Evolutionary conservation across 2,888 invertebrate genomes (phyloP).

Genomic region (Mylabris sibirica): DNA sequence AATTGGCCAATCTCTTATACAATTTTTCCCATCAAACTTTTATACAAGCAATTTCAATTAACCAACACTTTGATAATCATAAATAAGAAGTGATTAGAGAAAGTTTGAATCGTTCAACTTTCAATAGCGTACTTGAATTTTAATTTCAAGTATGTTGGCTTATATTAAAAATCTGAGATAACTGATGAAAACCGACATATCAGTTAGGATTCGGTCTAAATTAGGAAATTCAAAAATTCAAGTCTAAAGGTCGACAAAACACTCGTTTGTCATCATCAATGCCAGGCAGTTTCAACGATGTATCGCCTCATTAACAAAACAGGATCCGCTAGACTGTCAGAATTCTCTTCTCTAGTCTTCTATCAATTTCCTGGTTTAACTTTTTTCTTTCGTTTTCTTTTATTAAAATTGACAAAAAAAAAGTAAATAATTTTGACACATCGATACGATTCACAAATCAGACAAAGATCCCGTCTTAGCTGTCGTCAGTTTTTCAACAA

Average conservation of each 20-base stretch:
- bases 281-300: conserved; percentile 46
- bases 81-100: conserved; percentile 25
- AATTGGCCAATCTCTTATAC: neutral
- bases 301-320: conserved; percentile 46
- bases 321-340: conserved; percentile 7
- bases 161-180: neutral
- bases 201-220: neutral
- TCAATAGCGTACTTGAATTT: conserved; percentile 9
- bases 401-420: neutral
- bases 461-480: conserved; percentile 47
- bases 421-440: conserved; percentile 1
- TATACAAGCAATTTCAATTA: conserved; percentile 33
- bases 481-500: conserved; percentile 52
- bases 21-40: conserved; percentile 2
- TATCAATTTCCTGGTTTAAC: conserved; percentile 52
- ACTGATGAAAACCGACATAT: neutral
- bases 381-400: neutral
- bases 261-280: conserved; percentile 49
- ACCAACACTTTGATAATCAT: conserved; percentile 14
- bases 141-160: neutral
- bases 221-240: conserved; percentile 17
- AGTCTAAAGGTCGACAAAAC: conserved; percentile 21
- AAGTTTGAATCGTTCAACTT: conserved; percentile 15
- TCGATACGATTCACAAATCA: conserved; percentile 23
- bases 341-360: neutral